Base-by-base conservation (phyloP, 1,140 invertebrate species). In the Orius laevigatus region DNA sequence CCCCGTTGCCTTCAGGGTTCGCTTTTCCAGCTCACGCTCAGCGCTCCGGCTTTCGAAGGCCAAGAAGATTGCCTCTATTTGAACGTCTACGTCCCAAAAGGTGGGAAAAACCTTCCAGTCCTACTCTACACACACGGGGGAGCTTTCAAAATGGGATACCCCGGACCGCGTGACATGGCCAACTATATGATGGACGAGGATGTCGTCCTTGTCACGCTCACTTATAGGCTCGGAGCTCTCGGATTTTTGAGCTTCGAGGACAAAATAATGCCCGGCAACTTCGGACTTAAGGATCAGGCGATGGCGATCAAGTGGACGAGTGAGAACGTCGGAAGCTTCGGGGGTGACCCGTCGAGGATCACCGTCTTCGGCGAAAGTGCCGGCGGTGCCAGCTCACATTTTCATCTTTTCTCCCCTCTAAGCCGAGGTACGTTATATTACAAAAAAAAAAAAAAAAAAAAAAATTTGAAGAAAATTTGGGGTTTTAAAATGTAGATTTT, bases 111-210 rank as follows among this genome's bases (percentile, higher is more conserved):
- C 18, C 35, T 48, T n/a, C 39, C 47, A 15, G 47, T 49, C 1
- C 12, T 49, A 4, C 12, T 49, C 11, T 49, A 49, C 12, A 18
- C 41, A 2, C 47, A 49, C 41, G 47, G 47, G 3, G 47, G 47
- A 33, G 47, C 36, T 5, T 49, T 49, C 20, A 39, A 20, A 9
- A 15, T 20, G 14, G 47, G 47, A 1, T 4, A 6, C 3, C 38
- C 39, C 12, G 47, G 38, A 8, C 20, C 20, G 14, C 10, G 20
- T 11, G 25, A 42, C 32, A 11, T 11, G 14, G n/a, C 45, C 8
- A 16, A 46, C 15, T 46, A 42, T 43, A 32, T 52, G 6, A 47
- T 52, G 36, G 40, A 52, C 34, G 45, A 48, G 42, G 45, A 52
- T 47, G 36, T 48, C 10, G 39, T 52, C 15, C 50, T 52, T 6